Evolutionary conservation across 92 coral and sea anemone genomes (phyloP).

Genomic region (Pocillopora grandis): DNA sequence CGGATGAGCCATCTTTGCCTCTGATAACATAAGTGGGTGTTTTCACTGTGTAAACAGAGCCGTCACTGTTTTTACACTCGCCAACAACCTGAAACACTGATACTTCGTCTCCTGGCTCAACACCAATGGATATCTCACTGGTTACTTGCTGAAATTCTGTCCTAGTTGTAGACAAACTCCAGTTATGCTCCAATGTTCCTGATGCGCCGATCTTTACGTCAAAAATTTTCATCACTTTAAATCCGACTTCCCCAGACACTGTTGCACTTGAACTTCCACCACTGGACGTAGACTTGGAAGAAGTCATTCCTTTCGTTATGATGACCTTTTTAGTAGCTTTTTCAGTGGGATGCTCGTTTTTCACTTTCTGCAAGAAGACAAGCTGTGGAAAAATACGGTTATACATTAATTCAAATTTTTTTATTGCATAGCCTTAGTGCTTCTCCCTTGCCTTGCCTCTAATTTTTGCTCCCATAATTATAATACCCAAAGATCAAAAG

Average conservation of each 20-base stretch:
- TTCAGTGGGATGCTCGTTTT: not conserved
- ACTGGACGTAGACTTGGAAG: slow-evolving; percentile 4
- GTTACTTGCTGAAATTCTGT: not conserved
- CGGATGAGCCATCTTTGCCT: not conserved
- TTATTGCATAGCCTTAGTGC: no score
- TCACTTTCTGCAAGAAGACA: not conserved
- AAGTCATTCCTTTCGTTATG: slow-evolving; percentile 24
- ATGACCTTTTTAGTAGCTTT: not conserved
- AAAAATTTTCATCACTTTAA: not conserved
- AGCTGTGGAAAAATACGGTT: not conserved
- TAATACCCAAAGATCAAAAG: no score
- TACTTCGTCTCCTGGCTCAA: slow-evolving; percentile 11
- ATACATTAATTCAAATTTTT: no score
- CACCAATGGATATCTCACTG: slow-evolving; percentile 1
- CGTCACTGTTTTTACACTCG: slow-evolving; percentile 9
- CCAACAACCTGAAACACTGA: slow-evolving; percentile 19
- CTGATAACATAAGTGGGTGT: slow-evolving; percentile 1
- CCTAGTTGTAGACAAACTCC: slow-evolving; percentile 3
- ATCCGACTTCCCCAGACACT: slow-evolving; percentile 22
- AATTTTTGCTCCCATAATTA: no score
- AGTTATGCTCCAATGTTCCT: slow-evolving; percentile 15
- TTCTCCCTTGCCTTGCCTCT: no score
- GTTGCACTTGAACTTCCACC: slow-evolving; percentile 19
- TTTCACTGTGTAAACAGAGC: slow-evolving; percentile 11
- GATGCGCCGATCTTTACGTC: slow-evolving; percentile 16